Percentiles rank a stretch among this genome's conserved stretches.
Conservation (phyloP, 35 echinoderm and acorn worm species). For the Lytechinus pictus region DNA sequence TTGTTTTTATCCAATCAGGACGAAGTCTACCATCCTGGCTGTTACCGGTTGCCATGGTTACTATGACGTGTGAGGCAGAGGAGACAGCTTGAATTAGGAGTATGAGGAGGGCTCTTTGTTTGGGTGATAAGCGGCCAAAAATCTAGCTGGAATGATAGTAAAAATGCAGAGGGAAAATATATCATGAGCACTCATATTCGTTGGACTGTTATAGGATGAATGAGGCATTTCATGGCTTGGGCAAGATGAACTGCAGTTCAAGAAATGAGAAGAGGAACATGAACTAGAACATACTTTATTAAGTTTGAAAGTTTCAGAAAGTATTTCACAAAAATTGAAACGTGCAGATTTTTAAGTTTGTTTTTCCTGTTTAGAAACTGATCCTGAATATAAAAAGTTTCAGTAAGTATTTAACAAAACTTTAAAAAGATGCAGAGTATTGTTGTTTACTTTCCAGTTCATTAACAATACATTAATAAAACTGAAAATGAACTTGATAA, state of each 20-base stretch:
- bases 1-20: conserved; percentile 7
- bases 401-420: too few relatives aligned
- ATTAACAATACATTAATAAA: neutral
- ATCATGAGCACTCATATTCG: neutral
- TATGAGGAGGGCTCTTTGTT: conserved; percentile 39
- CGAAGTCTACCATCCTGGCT: neutral
- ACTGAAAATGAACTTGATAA: neutral
- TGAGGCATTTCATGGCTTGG: neutral
- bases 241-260: too few relatives aligned
- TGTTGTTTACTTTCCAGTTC: too few relatives aligned
- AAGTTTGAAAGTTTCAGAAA: too few relatives aligned
- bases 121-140: conserved; percentile 41
- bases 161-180: conserved; percentile 5
- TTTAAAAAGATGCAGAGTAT: too few relatives aligned
- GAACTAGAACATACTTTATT: neutral
- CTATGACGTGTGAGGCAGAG: neutral
- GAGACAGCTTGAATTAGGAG: conserved; percentile 48
- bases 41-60: conserved; percentile 26
- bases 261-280: neutral
- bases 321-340: too few relatives aligned
- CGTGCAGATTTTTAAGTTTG: too few relatives aligned
- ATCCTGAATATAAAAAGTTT: too few relatives aligned
- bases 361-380: too few relatives aligned
- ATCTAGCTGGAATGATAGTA: conserved; percentile 16
- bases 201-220: neutral